Conservation (phyloP, 2,797 vertebrate genomes). For the Pelochelys cantorii region DNA sequence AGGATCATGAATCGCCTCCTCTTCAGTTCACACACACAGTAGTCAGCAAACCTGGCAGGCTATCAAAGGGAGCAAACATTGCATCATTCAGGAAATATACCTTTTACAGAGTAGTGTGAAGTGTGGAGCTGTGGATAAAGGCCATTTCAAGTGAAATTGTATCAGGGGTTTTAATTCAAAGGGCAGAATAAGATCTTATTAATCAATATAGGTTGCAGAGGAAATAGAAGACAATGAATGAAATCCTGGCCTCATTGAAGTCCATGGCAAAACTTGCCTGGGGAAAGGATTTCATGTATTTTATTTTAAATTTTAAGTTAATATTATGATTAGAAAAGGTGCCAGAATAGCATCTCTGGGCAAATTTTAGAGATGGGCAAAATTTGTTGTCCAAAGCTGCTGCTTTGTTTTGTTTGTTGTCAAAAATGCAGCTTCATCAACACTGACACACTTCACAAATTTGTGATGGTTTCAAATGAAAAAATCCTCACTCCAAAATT, state of each 20-base stretch:
- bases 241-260: neutral
- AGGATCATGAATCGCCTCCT: neutral
- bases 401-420: no score
- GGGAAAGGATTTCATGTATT: neutral
- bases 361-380: neutral
- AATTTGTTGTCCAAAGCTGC: neutral
- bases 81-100: neutral
- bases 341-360: neutral
- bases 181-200: neutral
- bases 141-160: neutral
- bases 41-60: neutral
- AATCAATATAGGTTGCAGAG: neutral
- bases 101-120: neutral
- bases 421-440: neutral
- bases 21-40: neutral
- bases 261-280: neutral
- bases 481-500: neutral
- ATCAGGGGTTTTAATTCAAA: neutral
- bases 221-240: neutral
- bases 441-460: neutral
- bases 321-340: neutral
- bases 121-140: neutral
- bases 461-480: neutral
- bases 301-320: neutral
- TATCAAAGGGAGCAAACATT: neutral